Percentiles rank a stretch among this genome's conserved stretches.
Evolutionary conservation across 2,888 invertebrate species (phyloP).

Genomic region (Drosophila austrosaltans): DNA sequence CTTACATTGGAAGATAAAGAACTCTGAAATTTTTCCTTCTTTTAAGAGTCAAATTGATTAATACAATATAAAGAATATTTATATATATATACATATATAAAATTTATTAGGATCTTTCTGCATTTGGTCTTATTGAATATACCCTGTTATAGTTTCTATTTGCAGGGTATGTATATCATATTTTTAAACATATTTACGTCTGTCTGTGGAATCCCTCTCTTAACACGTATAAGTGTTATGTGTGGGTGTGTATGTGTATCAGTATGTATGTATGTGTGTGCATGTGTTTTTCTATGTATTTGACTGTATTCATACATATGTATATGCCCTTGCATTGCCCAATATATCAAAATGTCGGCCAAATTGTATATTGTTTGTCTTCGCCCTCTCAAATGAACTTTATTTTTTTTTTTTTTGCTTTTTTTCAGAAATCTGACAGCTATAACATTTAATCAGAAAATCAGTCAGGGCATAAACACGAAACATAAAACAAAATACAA

Average conservation of each 20-base stretch:
- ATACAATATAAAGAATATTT: too few relatives aligned
- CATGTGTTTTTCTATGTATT: neutral
- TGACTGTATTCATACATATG: neutral
- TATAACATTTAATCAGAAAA: conserved; percentile 54
- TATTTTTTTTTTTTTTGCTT: too few relatives aligned
- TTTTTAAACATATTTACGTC: conserved; percentile 53
- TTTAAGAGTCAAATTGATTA: too few relatives aligned
- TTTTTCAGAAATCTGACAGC: conserved; percentile 30
- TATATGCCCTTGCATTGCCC: conserved; percentile 13
- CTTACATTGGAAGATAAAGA: too few relatives aligned
- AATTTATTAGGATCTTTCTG: too few relatives aligned
- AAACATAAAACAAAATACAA: conserved; percentile 17
- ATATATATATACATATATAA: too few relatives aligned
- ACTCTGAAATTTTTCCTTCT: too few relatives aligned
- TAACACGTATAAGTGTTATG: conserved; percentile 10
- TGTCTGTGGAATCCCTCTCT: conserved; percentile 39
- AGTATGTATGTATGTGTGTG: neutral
- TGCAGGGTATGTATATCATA: conserved; percentile 41
- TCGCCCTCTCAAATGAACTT: conserved; percentile 45
- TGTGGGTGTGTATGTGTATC: neutral
- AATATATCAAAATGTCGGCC: conserved; percentile 1
- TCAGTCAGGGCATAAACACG: conserved; percentile 9
- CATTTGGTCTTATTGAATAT: neutral
- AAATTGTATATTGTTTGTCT: conserved; percentile 18
- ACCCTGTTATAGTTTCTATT: neutral